Evolutionary conservation across 2,113 vertebrate species (phyloP).

Genomic region (Rhynchopsitta pachyrhyncha): DNA sequence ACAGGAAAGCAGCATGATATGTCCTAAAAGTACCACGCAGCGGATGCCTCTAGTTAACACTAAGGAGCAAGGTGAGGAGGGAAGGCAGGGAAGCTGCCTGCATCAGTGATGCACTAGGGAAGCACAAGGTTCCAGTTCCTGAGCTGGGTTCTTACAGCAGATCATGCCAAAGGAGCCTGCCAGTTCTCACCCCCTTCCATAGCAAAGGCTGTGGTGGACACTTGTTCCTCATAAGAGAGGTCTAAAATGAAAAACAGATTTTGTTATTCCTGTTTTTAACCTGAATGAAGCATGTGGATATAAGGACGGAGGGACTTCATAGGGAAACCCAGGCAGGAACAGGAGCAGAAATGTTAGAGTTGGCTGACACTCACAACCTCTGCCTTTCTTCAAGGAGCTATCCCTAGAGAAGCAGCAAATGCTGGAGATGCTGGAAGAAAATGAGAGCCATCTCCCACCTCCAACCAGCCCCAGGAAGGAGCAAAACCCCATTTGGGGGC

Average conservation of each 20-base stretch:
- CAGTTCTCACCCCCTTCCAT: neutral
- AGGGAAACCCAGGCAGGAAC: neutral
- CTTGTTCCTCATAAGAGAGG: neutral
- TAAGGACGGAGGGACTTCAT: neutral
- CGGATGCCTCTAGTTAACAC: neutral
- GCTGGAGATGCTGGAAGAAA: constrained; percentile 84
- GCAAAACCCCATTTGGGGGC: constrained; percentile 63
- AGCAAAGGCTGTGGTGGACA: rapidly evolving
- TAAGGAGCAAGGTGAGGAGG: neutral
- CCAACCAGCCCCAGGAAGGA: constrained; percentile 46
- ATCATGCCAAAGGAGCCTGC: neutral
- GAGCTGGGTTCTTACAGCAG: neutral
- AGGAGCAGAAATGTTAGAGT: neutral
- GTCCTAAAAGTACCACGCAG: neutral
- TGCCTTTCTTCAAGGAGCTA: constrained; percentile 80
- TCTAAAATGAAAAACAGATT: neutral
- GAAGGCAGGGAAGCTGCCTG: neutral
- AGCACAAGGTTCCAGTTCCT: neutral
- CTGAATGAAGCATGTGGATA: neutral
- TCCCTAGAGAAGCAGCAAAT: constrained; percentile 91
- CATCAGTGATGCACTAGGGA: neutral
- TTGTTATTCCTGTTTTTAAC: neutral
- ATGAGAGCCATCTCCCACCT: constrained; percentile 67
- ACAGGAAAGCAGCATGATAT: neutral
- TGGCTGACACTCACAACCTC: neutral